phyloP scores from a whole-genome alignment of 2,113 vertebrate species.

The Glaucomys volans region DNA sequence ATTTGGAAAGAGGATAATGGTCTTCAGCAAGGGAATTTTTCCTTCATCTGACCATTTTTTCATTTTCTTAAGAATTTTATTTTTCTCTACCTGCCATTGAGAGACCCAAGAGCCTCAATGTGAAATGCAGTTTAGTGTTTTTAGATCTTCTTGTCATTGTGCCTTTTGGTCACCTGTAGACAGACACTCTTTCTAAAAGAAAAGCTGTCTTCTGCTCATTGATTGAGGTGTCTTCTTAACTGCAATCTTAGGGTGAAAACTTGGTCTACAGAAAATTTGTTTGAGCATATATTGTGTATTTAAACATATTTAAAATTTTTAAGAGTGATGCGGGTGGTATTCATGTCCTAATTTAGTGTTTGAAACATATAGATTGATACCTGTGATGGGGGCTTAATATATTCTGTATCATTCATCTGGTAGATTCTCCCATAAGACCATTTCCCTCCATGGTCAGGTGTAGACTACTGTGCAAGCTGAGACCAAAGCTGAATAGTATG shows the following conservation, averaged over 20 bases:
- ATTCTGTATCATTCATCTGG: background rate
- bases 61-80: conserved; percentile 8
- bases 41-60: background rate
- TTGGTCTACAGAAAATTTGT: background rate
- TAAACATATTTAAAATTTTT: background rate
- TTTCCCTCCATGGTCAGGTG: background rate
- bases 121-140: background rate
- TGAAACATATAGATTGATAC: background rate
- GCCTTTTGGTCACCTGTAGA: background rate
- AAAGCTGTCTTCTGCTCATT: background rate
- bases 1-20: conserved; percentile 21
- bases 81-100: background rate
- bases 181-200: background rate
- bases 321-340: background rate
- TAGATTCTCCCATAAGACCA: background rate
- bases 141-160: background rate
- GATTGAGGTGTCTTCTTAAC: background rate
- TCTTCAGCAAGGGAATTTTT: background rate
- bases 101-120: background rate
- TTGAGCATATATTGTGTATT: background rate
- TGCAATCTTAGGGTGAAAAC: background rate
- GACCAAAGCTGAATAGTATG: background rate
- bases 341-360: background rate
- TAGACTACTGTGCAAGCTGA: background rate
- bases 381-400: background rate